Evolutionary conservation across 2,113 vertebrate genomes (phyloP), one percentile per base, ranked within the genome.

Genomic region (Thryonomys swinderianus): DNA sequence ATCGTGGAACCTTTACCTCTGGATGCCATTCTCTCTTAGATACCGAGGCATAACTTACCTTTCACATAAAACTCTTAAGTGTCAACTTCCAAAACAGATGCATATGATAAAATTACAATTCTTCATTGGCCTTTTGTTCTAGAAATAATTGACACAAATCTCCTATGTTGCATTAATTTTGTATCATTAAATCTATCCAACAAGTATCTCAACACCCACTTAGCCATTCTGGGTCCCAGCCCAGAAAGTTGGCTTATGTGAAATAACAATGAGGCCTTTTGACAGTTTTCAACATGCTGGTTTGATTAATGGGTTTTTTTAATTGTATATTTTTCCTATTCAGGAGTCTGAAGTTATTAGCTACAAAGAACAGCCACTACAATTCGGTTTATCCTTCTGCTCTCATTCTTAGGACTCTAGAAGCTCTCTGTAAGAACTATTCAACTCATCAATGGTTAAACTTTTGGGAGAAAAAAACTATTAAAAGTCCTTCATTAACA

Each of bases 201-300:
- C 62, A 91, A 95, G 86, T 90, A 94, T 97, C 98, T 98, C 96
- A 96, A 89, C 95, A 96, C 78, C 89, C 94, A 96, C 91, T 95
- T 92, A 97, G 96, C 86, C 96, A 97, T 97, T 97, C 97, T 98
- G 98, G 96, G 97, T 87, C 95, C 95, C 96, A 97, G 97, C 98
- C 96, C 97, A 93, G 95, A 96, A 94, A 97, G 80, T 61, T 95
- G 96, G 96, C 93, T 96, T 88, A 94, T 3, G 34, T 92, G 90
- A 98, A 98, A 96, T 30, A 37, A 95, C 85, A 96, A 96, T 93
- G 90, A 96, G 94, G 91, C 90, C 95, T 37, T 95, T 84, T 93
- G 87, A 88, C 64, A 92, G 34, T 82, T 95, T 92, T 87, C 86
- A 95, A 89, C 84, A 85, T 59, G 83, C 66, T 66, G 27, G 55